phyloP scores from a whole-genome alignment of 2,888 invertebrate genomes.

The Monoplex corrugatus region DNA sequence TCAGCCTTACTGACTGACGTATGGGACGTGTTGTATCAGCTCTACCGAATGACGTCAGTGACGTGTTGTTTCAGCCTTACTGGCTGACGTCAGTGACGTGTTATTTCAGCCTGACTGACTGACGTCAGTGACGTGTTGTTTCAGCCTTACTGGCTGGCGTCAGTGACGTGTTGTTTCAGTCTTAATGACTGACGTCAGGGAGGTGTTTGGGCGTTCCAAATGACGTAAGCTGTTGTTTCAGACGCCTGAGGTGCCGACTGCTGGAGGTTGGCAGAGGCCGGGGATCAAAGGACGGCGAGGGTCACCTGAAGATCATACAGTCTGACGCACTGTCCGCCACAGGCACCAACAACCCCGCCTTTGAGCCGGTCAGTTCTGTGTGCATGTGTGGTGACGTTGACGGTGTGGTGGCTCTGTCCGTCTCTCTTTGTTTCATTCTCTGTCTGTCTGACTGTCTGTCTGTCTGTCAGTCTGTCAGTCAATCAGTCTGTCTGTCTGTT shows the following conservation, averaged over 20 bases:
- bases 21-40: no score
- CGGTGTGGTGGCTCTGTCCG: not conserved
- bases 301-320: not conserved
- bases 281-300: not conserved
- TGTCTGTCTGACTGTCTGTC: not conserved
- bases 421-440: not conserved
- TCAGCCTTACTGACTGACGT: no score
- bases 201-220: not conserved
- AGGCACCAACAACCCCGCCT: not conserved
- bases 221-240: no score
- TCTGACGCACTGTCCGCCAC: no score
- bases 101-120: no score
- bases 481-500: not conserved
- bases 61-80: no score
- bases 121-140: no score
- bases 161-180: no score
- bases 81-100: no score
- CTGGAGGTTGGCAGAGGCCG: not conserved
- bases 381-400: no score
- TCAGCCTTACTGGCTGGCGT: no score
- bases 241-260: not conserved
- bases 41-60: no score
- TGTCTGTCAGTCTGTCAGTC: not conserved
- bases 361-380: not conserved
- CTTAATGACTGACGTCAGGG: not conserved